Evolutionary conservation across 2,888 invertebrate genomes (phyloP).

Genomic region (Scelioninae gen. 1): DNA sequence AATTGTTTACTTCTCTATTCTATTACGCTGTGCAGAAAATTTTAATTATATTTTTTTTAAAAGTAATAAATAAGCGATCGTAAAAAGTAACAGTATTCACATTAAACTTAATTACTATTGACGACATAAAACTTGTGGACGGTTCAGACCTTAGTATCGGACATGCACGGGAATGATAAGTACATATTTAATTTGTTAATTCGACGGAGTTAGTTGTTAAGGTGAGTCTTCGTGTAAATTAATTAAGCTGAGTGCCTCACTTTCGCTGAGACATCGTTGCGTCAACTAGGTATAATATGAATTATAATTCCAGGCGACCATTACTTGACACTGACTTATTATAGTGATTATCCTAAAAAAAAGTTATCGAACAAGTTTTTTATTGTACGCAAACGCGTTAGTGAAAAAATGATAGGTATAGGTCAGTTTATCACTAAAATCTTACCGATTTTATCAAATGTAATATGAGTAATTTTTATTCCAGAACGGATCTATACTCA

Average conservation of each 20-base stretch:
- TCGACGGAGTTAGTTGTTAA: constrained; percentile 9
- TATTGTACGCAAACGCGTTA: not conserved
- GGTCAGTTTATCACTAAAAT: not conserved
- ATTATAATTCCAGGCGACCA: not conserved
- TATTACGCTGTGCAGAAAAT: not conserved
- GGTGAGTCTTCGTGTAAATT: constrained; percentile 20
- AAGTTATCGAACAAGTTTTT: not conserved
- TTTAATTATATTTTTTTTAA: constrained; percentile 8
- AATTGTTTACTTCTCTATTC: not conserved
- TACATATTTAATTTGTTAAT: constrained; percentile 38
- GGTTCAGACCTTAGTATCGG: constrained; percentile 1
- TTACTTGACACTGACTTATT: not conserved
- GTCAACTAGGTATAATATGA: constrained; percentile 12
- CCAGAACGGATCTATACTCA: not conserved
- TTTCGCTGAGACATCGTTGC: constrained; percentile 14
- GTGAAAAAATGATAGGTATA: not conserved
- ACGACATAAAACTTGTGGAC: constrained; percentile 10
- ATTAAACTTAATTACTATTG: constrained; percentile 26
- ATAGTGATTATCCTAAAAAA: not conserved
- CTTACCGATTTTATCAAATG: not conserved
- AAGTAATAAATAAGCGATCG: constrained; percentile 16
- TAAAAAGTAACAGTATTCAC: not conserved
- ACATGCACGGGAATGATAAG: constrained; percentile 14
- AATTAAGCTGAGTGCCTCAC: constrained; percentile 19
- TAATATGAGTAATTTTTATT: constrained; percentile 1